phyloP scores from a whole-genome alignment of 2,888 invertebrate genomes.

The Polydrusus tereticollis region DNA sequence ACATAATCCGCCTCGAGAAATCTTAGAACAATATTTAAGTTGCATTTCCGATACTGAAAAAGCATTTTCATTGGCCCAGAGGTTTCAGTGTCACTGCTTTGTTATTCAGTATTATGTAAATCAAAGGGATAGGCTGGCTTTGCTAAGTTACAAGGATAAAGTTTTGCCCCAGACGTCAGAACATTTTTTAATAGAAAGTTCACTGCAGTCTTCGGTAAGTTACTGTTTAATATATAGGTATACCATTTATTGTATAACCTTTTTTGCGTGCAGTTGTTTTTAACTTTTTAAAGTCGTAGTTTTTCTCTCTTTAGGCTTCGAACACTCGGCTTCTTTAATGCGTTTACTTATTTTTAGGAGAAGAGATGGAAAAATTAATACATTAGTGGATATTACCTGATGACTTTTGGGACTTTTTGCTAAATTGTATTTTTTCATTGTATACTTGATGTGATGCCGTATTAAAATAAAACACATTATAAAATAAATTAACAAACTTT shows the following conservation, averaged over 20 bases:
- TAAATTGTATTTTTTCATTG: slow-evolving; percentile 12
- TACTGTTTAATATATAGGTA: neutral
- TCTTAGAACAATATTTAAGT: slow-evolving; percentile 64
- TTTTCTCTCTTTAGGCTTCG: too few species aligned
- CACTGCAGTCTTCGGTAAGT: slow-evolving; percentile 65
- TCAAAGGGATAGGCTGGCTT: slow-evolving; percentile 74
- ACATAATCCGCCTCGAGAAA: slow-evolving; percentile 64
- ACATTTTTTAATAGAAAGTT: slow-evolving; percentile 80
- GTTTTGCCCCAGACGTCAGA: slow-evolving; percentile 77
- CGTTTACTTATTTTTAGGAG: slow-evolving; percentile 55
- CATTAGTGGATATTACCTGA: neutral
- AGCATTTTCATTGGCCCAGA: slow-evolving; percentile 73
- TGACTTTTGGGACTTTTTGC: neutral
- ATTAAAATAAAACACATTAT: slow-evolving; percentile 20
- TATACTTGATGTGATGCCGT: slow-evolving; percentile 39
- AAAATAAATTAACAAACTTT: slow-evolving; percentile 56
- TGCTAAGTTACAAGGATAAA: slow-evolving; percentile 75
- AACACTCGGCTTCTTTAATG: slow-evolving; percentile 14
- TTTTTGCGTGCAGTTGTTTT: too few species aligned
- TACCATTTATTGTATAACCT: neutral
- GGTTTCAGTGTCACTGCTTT: slow-evolving; percentile 75
- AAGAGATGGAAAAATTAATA: slow-evolving; percentile 58
- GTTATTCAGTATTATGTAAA: slow-evolving; percentile 74
- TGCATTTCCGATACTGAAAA: slow-evolving; percentile 67
- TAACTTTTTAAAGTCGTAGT: too few species aligned